Percentiles rank a stretch among this genome's conserved stretches.
phyloP scores from a whole-genome alignment of 1,140 invertebrate genomes.

The Lepeophtheirus salmonis region DNA sequence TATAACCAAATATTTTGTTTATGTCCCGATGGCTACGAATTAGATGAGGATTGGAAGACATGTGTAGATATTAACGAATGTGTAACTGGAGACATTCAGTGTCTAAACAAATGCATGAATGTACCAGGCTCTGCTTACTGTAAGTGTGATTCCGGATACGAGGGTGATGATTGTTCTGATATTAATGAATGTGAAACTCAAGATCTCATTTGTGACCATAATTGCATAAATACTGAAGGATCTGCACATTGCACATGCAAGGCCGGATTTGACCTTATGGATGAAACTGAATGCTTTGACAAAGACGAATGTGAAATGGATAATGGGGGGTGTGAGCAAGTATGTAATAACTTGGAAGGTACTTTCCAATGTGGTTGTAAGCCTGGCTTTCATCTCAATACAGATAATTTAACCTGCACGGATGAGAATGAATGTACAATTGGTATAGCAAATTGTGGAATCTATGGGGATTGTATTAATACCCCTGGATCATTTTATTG shows the following conservation, averaged over 20 bases:
- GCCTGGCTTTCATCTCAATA: conserved; percentile 32
- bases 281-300: conserved; percentile 35
- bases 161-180: conserved; percentile 23
- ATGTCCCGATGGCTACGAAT: conserved; percentile 19
- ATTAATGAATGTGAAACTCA: conserved; percentile 35
- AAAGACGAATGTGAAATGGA: conserved; percentile 38
- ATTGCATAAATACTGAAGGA: conserved; percentile 38
- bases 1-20: conserved; percentile 17
- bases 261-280: conserved; percentile 39
- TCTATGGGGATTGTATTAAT: conserved; percentile 34
- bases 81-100: conserved; percentile 19
- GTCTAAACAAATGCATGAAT: conserved; percentile 36
- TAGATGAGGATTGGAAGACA: conserved; percentile 20
- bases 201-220: conserved; percentile 35
- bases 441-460: conserved; percentile 34
- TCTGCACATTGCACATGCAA: conserved; percentile 59
- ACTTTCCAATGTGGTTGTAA: conserved; percentile 27
- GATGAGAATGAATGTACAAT: conserved; percentile 33
- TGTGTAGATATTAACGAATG: conserved; percentile 21
- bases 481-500: conserved; percentile 53
- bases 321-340: conserved; percentile 38
- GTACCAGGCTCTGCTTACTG: conserved; percentile 36
- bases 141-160: conserved; percentile 30
- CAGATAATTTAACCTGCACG: conserved; percentile 38
- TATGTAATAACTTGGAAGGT: conserved; percentile 33